Percentiles rank a stretch among this genome's conserved stretches.
Evolutionary conservation across 2,888 invertebrate genomes (phyloP).

Genomic region (Drosophila fulvimacula): DNA sequence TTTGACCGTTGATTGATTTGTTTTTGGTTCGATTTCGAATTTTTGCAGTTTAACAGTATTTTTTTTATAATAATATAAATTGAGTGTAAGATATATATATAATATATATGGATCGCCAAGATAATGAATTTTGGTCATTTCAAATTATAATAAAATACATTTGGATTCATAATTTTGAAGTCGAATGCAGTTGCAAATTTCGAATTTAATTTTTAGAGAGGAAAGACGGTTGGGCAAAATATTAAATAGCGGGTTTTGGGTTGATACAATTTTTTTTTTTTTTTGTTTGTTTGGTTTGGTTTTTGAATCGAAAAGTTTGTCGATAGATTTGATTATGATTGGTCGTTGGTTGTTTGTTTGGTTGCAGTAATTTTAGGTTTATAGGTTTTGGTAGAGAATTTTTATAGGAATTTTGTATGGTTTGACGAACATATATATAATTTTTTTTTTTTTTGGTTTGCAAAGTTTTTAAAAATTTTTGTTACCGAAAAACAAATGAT

Average conservation of each 20-base stretch:
- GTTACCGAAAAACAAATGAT: slow-evolving; percentile 80
- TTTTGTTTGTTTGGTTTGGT: slow-evolving; percentile 28
- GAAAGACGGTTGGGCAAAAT: slow-evolving; percentile 39
- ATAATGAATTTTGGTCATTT: slow-evolving; percentile 69
- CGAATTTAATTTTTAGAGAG: slow-evolving; percentile 58
- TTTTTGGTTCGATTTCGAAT: slow-evolving; percentile 61
- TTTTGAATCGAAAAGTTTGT: slow-evolving; percentile 67
- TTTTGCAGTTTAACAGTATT: slow-evolving; percentile 49
- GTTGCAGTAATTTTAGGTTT: slow-evolving; percentile 56
- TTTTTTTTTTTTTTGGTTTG: slow-evolving; percentile 74
- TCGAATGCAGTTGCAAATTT: slow-evolving; percentile 63
- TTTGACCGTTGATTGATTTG: slow-evolving; percentile 43
- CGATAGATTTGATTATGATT: slow-evolving; percentile 55
- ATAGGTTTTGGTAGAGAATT: slow-evolving; percentile 61
- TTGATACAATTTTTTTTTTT: slow-evolving; percentile 24
- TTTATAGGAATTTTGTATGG: slow-evolving; percentile 63
- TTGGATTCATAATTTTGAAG: slow-evolving; percentile 54
- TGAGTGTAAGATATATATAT: slow-evolving; percentile 48
- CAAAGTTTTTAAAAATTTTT: slow-evolving; percentile 70
- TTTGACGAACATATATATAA: slow-evolving; percentile 85
- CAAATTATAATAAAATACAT: slow-evolving; percentile 49
- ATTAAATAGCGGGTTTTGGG: slow-evolving; percentile 41
- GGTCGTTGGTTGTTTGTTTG: slow-evolving; percentile 56
- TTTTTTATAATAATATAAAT: slow-evolving; percentile 50
- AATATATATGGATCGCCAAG: slow-evolving; percentile 84